These are phyloP conservation scores for Todiramphus chloris DNA, from an alignment of 2,113 vertebrate species.

Conservation along the genomic window DNA sequence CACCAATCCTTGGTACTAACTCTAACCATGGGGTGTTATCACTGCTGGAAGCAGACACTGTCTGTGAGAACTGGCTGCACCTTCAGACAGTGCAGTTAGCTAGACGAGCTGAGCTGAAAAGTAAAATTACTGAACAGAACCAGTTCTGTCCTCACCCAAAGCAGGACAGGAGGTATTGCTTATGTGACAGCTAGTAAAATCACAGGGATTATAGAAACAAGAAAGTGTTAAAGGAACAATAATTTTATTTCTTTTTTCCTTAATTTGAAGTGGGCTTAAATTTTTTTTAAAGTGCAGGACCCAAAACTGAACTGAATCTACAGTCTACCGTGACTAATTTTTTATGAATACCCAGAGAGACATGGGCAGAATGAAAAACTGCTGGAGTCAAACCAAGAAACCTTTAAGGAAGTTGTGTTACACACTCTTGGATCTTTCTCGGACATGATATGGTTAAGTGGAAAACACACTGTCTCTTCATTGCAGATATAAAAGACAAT, in stretches of 20 bases:
- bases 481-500: background rate
- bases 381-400: background rate
- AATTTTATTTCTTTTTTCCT: background rate
- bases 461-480: background rate
- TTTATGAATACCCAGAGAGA: background rate
- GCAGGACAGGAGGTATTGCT: background rate
- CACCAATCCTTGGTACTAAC: too few relatives aligned
- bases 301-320: background rate
- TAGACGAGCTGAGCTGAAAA: too few relatives aligned
- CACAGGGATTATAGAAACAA: background rate
- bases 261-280: background rate
- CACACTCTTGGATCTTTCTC: background rate
- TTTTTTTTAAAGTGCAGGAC: background rate
- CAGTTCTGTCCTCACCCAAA: too few relatives aligned
- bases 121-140: too few relatives aligned
- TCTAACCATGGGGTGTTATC: too few relatives aligned
- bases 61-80: too few relatives aligned
- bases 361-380: slow-evolving; percentile 2
- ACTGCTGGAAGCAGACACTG: too few relatives aligned
- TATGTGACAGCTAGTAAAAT: background rate
- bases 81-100: too few relatives aligned
- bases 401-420: background rate
- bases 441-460: background rate
- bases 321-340: background rate
- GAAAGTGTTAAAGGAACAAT: background rate